These are phyloP conservation scores for Hypselothyrea guttata DNA, from an alignment of 2,888 invertebrate species.

Conservation along the genomic window DNA sequence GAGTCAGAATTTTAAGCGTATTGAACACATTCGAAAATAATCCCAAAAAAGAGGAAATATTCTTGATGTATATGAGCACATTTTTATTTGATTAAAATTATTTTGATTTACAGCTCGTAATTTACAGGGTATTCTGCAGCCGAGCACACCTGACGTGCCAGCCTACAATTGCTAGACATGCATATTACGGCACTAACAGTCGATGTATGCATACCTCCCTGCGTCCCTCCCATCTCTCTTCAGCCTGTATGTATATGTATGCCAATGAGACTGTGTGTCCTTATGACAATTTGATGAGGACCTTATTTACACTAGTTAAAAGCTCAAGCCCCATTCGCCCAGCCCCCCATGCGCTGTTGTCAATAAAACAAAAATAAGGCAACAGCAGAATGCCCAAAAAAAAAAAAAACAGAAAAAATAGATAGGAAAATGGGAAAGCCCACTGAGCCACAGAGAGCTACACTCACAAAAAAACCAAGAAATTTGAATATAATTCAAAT, in stretches of 20 bases:
- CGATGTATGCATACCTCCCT: no score
- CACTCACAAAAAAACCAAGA: no score
- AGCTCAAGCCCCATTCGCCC: slow-evolving; percentile 52
- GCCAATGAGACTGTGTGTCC: slow-evolving; percentile 56
- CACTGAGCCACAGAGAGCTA: slow-evolving; percentile 27
- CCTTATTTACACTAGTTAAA: slow-evolving; percentile 80
- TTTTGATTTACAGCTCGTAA: no score
- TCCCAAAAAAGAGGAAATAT: no score
- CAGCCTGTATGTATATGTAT: slow-evolving; percentile 20
- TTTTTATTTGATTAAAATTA: no score
- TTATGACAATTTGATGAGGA: slow-evolving; percentile 80
- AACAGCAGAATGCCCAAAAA: slow-evolving; percentile 34
- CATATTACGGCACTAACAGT: slow-evolving; percentile 50
- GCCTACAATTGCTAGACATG: slow-evolving; percentile 55
- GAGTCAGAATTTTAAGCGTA: no score
- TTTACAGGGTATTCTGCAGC: not conserved
- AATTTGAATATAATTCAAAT: not conserved
- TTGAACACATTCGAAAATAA: no score
- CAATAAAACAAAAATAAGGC: slow-evolving; percentile 71
- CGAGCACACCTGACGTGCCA: slow-evolving; percentile 50
- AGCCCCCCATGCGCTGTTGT: slow-evolving; percentile 37
- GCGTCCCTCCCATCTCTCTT: no score
- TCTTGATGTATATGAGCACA: no score
- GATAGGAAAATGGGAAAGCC: slow-evolving; percentile 6
- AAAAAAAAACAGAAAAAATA: slow-evolving; percentile 19